A percentile compares a stretch with the other conserved stretches of the same genome.
phyloP scores from a whole-genome alignment of 2,797 vertebrate genomes.

The Ambastaia sidthimunki region DNA sequence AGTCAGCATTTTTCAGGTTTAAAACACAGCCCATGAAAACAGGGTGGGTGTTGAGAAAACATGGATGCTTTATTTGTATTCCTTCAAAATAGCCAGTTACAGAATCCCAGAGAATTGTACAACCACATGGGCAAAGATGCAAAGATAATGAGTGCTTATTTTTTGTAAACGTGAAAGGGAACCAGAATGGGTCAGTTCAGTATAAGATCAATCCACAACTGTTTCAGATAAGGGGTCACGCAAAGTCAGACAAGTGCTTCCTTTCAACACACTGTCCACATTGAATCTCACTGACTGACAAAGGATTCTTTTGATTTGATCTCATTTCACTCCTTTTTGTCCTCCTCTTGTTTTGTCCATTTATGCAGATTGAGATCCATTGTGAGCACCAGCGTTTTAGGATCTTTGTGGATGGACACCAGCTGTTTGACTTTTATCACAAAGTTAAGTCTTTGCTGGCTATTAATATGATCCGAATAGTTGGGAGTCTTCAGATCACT shows the following conservation, averaged over 20 bases:
- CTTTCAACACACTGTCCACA: conserved; percentile 36
- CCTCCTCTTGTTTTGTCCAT: not conserved
- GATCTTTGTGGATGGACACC: conserved; percentile 98
- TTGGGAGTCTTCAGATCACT: conserved; percentile 95
- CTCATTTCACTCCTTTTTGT: not conserved
- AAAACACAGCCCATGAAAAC: not conserved
- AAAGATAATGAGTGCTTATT: conserved; percentile 54
- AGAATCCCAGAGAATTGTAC: conserved; percentile 17
- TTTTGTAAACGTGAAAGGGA: conserved; percentile 53
- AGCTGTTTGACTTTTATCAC: conserved; percentile 99
- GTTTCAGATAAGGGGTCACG: conserved; percentile 52
- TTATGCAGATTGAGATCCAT: conserved; percentile 92
- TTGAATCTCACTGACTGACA: conserved; percentile 36
- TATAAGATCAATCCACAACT: conserved; percentile 50
- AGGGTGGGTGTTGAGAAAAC: not conserved
- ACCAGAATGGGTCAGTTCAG: conserved; percentile 56
- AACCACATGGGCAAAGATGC: conserved; percentile 43
- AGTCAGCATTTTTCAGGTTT: not conserved
- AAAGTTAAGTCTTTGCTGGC: conserved; percentile 92
- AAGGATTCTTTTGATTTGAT: conserved; percentile 36
- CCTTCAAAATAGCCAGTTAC: conserved; percentile 13
- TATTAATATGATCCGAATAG: conserved; percentile 96
- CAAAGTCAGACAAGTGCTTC: conserved; percentile 53
- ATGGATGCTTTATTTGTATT: not conserved
- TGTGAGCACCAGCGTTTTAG: conserved; percentile 98